These are phyloP conservation scores for Sebastes nivosus DNA, from an alignment of 2,797 vertebrate genomes.

Conservation along the genomic window DNA sequence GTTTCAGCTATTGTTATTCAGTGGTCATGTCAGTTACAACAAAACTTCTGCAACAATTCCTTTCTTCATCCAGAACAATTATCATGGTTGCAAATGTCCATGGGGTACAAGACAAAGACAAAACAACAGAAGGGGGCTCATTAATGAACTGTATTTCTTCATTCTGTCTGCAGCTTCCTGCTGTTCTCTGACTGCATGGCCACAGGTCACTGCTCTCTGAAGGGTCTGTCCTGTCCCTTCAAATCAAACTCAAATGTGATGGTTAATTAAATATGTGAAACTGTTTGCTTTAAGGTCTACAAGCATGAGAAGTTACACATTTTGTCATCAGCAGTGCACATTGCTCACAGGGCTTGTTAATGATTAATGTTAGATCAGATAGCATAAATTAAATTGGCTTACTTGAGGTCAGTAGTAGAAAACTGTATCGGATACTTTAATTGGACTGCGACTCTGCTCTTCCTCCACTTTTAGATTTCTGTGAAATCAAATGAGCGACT, in stretches of 20 bases:
- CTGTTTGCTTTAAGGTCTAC: background rate
- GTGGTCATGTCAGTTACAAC: background rate
- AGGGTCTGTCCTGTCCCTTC: constrained; percentile 49
- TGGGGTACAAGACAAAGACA: background rate
- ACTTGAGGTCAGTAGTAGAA: background rate
- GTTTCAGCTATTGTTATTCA: background rate
- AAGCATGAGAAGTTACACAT: background rate
- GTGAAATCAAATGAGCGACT: background rate
- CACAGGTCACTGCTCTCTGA: constrained; percentile 52
- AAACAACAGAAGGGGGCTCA: constrained; percentile 5
- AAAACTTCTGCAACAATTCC: background rate
- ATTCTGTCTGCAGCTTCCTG: constrained; percentile 16
- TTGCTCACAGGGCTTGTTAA: background rate
- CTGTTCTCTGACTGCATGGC: background rate
- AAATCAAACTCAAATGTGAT: constrained; percentile 51
- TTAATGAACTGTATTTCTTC: constrained; percentile 16
- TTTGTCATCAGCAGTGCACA: background rate
- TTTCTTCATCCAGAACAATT: background rate
- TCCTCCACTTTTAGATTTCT: background rate
- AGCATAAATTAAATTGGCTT: background rate
- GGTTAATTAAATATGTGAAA: constrained; percentile 36
- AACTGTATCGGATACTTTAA: background rate
- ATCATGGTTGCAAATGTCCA: constrained; percentile 3
- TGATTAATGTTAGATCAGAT: background rate
- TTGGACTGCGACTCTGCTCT: background rate